A percentile compares a stretch with the other conserved stretches of the same genome.
Conservation (phyloP, 2,888 invertebrate genomes). For the Sipha maydis region DNA sequence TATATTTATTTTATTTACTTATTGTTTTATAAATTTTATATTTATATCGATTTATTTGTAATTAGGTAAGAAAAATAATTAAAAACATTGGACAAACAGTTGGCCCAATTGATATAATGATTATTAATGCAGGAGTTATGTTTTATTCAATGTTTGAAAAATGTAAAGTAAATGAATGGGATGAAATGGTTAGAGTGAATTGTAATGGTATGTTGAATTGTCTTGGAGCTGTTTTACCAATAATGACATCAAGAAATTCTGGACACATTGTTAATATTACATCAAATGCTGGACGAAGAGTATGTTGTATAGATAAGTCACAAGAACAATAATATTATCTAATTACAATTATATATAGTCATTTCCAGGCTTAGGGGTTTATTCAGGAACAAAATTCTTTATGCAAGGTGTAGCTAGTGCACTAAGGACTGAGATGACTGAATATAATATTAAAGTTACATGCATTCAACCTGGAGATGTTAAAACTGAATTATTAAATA, state of each 20-base stretch:
- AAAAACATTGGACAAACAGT: slow-evolving; percentile 63
- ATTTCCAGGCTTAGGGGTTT: slow-evolving; percentile 65
- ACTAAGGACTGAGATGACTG: slow-evolving; percentile 64
- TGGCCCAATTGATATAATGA: slow-evolving; percentile 69
- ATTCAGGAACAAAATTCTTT: slow-evolving; percentile 65
- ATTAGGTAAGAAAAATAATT: slow-evolving; percentile 63
- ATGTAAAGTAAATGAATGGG: slow-evolving; percentile 68
- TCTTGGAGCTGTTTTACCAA: slow-evolving; percentile 68
- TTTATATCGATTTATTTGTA: not conserved
- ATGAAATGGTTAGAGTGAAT: slow-evolving; percentile 68
- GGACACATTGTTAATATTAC: slow-evolving; percentile 70
- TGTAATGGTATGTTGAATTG: slow-evolving; percentile 65
- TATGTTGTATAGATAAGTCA: slow-evolving; percentile 39
- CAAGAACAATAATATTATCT: slow-evolving; percentile 7
- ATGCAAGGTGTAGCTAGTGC: slow-evolving; percentile 65
- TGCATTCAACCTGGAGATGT: slow-evolving; percentile 66
- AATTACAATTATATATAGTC: slow-evolving; percentile 62
- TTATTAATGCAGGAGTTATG: slow-evolving; percentile 71
- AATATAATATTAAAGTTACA: slow-evolving; percentile 65
- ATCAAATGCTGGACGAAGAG: slow-evolving; percentile 65
- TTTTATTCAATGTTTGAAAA: slow-evolving; percentile 66
- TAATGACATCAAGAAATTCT: slow-evolving; percentile 67
- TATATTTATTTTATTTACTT: not conserved
- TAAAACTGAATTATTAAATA: slow-evolving; percentile 64
- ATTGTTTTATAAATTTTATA: not conserved